Evolutionary conservation across 2,888 invertebrate genomes (phyloP).

Genomic region (Caenorhabditis drosophilae): DNA sequence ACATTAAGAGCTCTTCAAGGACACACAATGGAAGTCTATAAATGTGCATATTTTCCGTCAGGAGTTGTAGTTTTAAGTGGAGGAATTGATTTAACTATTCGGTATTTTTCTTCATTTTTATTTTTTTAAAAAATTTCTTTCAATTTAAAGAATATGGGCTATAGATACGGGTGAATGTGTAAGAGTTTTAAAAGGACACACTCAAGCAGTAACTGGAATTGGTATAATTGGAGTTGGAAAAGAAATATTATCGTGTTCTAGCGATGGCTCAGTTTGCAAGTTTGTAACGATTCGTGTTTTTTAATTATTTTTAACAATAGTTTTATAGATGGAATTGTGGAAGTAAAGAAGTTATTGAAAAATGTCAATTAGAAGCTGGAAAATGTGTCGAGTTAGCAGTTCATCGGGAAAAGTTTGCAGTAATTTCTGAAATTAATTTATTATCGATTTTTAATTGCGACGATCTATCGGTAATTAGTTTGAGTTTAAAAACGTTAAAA

Average conservation of each 20-base stretch:
- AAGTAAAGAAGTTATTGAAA: conserved; percentile 7
- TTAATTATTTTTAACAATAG: no score
- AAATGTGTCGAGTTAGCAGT: conserved; percentile 37
- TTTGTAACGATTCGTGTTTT: no score
- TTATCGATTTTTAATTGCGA: conserved; percentile 8
- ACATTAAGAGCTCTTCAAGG: conserved; percentile 73
- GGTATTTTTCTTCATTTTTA: conserved; percentile 2
- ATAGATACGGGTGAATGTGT: conserved; percentile 78
- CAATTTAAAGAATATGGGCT: conserved; percentile 78
- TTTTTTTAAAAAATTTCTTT: no score
- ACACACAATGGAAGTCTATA: conserved; percentile 78
- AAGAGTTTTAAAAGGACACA: conserved; percentile 77
- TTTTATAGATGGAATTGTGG: conserved; percentile 51
- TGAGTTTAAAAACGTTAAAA: no score
- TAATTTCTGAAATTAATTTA: conserved; percentile 12
- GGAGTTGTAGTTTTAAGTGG: conserved; percentile 77
- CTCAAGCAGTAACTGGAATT: conserved; percentile 75
- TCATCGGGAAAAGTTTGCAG: conserved; percentile 12
- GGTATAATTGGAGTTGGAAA: conserved; percentile 77
- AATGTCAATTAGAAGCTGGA: conserved; percentile 41
- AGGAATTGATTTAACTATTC: conserved; percentile 77
- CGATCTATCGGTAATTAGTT: no score
- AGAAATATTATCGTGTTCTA: conserved; percentile 78
- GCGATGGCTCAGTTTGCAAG: conserved; percentile 76
- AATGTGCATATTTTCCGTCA: conserved; percentile 78